Evolutionary conservation across 1,140 invertebrate genomes (phyloP).

Genomic region (Vanessa atalanta): DNA sequence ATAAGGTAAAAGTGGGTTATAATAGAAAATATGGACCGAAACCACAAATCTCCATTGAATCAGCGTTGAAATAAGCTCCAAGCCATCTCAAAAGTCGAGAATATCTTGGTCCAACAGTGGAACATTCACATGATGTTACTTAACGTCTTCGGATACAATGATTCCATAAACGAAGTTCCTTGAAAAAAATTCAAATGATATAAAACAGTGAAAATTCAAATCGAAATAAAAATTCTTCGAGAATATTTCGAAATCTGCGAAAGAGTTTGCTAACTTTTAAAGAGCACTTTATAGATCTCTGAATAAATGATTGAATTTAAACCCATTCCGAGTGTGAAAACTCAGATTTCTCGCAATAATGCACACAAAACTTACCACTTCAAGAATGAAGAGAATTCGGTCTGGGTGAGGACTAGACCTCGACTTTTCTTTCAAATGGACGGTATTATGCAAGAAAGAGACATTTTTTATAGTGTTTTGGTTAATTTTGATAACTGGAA

Average conservation of each 20-base stretch:
- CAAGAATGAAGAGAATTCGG: slow-evolving; percentile 25
- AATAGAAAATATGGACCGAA: no score
- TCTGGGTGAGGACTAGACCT: slow-evolving; percentile 11
- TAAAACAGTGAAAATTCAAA: slow-evolving; percentile 25
- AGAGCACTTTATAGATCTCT: slow-evolving; percentile 34
- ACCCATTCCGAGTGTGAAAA: slow-evolving; percentile 42
- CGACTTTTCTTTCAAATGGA: slow-evolving; percentile 20
- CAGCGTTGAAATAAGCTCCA: no score
- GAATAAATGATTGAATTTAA: slow-evolving; percentile 47
- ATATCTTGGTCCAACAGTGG: no score
- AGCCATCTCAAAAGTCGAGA: no score
- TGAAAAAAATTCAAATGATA: neutral
- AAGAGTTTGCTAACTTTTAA: slow-evolving; percentile 33
- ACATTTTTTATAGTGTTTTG: neutral
- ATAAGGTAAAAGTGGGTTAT: no score
- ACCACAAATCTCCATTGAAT: no score
- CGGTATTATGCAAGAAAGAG: slow-evolving; percentile 3
- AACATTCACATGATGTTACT: no score
- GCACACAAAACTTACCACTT: slow-evolving; percentile 37
- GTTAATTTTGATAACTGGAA: neutral
- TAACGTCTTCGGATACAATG: no score
- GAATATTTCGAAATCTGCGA: slow-evolving; percentile 22
- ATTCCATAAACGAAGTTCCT: no score
- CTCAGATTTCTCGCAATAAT: slow-evolving; percentile 44
- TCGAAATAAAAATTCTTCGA: slow-evolving; percentile 13